phyloP scores from a whole-genome alignment of 1,140 invertebrate species.

The Drosophila lacertosa region DNA sequence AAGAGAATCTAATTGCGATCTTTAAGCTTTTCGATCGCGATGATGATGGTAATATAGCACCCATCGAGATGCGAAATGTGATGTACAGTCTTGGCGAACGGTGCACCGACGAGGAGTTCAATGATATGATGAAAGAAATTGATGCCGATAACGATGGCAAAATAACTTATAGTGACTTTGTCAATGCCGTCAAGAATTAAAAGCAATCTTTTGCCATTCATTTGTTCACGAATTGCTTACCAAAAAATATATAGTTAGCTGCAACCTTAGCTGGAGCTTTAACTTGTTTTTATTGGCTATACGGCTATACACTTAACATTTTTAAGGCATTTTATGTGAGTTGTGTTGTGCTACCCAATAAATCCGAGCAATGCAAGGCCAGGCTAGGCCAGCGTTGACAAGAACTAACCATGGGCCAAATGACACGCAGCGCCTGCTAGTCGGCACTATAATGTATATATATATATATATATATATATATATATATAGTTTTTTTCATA shows the following conservation, averaged over 20 bases:
- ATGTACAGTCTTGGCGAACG: constrained; percentile 32
- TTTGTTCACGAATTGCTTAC: neutral
- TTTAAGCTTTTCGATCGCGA: constrained; percentile 50
- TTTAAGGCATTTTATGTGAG: neutral
- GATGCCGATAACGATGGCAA: constrained; percentile 46
- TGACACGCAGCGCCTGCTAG: constrained; percentile 24
- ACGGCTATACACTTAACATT: neutral
- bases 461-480: neutral
- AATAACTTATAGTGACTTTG: constrained; percentile 41
- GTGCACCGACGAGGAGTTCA: constrained; percentile 41
- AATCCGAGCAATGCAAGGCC: neutral
- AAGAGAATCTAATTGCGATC: constrained; percentile 25
- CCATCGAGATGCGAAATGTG: constrained; percentile 15
- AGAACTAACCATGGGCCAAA: neutral
- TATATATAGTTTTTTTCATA: neutral
- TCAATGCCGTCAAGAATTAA: constrained; percentile 18
- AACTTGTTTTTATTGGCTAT: constrained; percentile 8
- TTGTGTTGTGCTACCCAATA: neutral
- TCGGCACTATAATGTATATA: constrained; percentile 8
- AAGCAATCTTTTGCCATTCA: neutral
- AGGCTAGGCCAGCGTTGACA: neutral
- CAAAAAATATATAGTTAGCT: constrained; percentile 10
- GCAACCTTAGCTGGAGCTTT: neutral
- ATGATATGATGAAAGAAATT: constrained; percentile 48
- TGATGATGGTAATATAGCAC: constrained; percentile 22